Evolutionary conservation across 2,797 vertebrate species (phyloP).

Genomic region (Myotis findleyi): DNA sequence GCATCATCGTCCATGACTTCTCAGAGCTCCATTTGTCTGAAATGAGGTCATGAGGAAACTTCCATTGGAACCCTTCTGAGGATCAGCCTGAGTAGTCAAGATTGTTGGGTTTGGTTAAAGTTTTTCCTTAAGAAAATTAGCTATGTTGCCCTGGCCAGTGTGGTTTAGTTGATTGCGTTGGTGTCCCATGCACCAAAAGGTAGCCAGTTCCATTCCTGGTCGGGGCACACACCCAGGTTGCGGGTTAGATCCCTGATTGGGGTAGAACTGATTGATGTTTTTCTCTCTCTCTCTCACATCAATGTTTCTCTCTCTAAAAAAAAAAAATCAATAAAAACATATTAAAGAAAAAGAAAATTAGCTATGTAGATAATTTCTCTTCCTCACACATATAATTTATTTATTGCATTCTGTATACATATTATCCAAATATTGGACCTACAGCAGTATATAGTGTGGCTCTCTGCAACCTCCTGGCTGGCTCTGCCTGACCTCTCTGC

Average conservation of each 20-base stretch:
- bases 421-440: not conserved
- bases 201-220: not conserved
- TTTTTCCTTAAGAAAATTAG: constrained; percentile 44
- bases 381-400: not conserved
- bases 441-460: too few relatives aligned
- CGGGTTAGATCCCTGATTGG: too few relatives aligned
- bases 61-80: not conserved
- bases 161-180: too few relatives aligned
- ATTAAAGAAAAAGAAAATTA: not conserved
- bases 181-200: too few relatives aligned
- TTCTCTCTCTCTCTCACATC: not conserved
- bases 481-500: not conserved
- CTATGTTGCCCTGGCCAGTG: not conserved
- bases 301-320: not conserved
- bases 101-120: not conserved
- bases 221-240: not conserved
- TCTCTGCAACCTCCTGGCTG: not conserved
- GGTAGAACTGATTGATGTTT: not conserved
- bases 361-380: constrained; percentile 26
- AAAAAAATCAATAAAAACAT: not conserved
- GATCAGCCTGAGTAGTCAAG: not conserved
- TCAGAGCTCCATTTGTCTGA: not conserved
- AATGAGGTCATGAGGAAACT: not conserved
- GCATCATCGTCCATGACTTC: not conserved
- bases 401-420: not conserved